These are phyloP conservation scores for Rhegmatorhina hoffmannsi DNA, from an alignment of 2,113 vertebrate genomes.

Conservation along the genomic window DNA sequence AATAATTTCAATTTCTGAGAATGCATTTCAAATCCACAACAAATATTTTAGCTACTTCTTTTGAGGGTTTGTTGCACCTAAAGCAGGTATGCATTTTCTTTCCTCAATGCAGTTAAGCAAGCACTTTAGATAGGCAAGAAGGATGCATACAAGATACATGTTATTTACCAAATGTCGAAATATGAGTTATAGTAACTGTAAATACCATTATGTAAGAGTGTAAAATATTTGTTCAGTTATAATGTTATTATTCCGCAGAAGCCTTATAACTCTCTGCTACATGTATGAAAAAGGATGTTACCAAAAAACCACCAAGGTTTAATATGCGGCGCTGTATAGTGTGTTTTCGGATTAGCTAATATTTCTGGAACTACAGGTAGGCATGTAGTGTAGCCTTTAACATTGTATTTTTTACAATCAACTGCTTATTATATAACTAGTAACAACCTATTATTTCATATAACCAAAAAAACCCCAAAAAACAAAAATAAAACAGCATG, in stretches of 20 bases:
- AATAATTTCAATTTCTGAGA: constrained; percentile 58
- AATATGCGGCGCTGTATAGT: constrained; percentile 40
- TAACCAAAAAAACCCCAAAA: constrained; percentile 60
- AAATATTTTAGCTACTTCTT: constrained; percentile 13
- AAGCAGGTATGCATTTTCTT: constrained; percentile 40
- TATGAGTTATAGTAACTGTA: constrained; percentile 61
- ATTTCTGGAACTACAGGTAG: constrained; percentile 53
- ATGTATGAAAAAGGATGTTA: constrained; percentile 65
- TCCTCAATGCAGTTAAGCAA: constrained; percentile 45
- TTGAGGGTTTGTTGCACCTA: constrained; percentile 19
- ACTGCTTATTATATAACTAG: constrained; percentile 76
- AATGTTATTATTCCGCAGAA: constrained; percentile 73
- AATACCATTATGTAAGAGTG: constrained; percentile 68
- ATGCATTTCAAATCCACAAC: constrained; percentile 40
- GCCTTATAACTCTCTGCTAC: constrained; percentile 77
- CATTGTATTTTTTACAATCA: constrained; percentile 78
- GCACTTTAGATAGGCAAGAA: constrained; percentile 71
- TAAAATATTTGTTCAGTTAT: constrained; percentile 75
- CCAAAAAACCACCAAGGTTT: constrained; percentile 65
- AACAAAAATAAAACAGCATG: constrained; percentile 79
- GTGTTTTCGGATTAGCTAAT: constrained; percentile 51
- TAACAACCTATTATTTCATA: constrained; percentile 65
- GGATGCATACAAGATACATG: constrained; percentile 34
- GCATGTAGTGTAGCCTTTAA: constrained; percentile 69
- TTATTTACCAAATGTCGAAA: constrained; percentile 46